Evolutionary conservation across 1,140 invertebrate species (phyloP).

Genomic region (Drosophila repleta): DNA sequence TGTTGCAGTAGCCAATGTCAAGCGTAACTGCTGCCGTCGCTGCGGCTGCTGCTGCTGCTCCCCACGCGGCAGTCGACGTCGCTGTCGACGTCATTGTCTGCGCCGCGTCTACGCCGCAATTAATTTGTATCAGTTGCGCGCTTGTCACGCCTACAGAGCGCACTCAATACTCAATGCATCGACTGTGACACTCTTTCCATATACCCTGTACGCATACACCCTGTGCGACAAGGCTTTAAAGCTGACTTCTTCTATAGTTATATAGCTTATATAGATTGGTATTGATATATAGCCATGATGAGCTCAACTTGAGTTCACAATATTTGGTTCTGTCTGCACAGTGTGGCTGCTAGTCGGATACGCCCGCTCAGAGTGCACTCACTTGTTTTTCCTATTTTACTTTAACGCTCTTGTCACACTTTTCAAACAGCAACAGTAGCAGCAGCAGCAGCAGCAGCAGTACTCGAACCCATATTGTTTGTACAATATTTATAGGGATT

Average conservation of each 20-base stretch:
- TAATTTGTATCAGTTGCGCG: conserved; percentile 61
- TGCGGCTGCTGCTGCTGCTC: conserved; percentile 4
- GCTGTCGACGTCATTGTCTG: conserved; percentile 44
- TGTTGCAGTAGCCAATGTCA: conserved; percentile 27
- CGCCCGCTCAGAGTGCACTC: not conserved
- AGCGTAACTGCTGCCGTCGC: not conserved
- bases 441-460: conserved; percentile 11
- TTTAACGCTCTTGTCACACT: conserved; percentile 6
- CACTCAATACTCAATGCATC: conserved; percentile 11
- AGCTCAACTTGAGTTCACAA: too few relatives aligned
- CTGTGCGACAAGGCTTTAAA: too few relatives aligned
- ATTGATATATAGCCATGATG: too few relatives aligned
- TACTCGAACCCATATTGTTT: conserved; percentile 56
- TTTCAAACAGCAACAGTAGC: conserved; percentile 8
- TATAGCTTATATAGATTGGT: too few relatives aligned
- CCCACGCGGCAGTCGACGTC: conserved; percentile 49
- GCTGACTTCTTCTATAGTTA: too few relatives aligned
- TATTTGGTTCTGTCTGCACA: not conserved
- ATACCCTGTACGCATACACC: not conserved
- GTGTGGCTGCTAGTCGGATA: not conserved
- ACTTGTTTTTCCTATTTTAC: conserved; percentile 13
- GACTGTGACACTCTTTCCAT: not conserved
- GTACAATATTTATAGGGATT: conserved; percentile 70
- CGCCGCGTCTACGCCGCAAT: conserved; percentile 57
- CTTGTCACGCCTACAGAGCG: conserved; percentile 40